These are phyloP conservation scores for Hypomecis punctinalis DNA, from an alignment of 2,888 invertebrate genomes.

Conservation along the genomic window DNA sequence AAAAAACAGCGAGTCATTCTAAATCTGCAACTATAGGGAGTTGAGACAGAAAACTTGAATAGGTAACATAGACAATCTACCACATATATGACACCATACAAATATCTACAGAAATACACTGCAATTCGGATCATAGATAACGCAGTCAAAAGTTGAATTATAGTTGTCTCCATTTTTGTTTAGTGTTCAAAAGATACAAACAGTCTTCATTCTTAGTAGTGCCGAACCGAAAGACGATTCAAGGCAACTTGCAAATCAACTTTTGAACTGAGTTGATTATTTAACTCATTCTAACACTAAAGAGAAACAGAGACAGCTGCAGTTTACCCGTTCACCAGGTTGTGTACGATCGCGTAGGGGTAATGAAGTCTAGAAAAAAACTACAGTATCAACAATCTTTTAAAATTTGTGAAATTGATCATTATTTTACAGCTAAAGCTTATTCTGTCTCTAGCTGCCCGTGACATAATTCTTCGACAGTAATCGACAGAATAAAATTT, in stretches of 20 bases:
- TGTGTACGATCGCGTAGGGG: not conserved
- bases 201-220: not conserved
- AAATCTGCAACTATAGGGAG: slow-evolving; percentile 19
- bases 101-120: slow-evolving; percentile 45
- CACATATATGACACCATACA: slow-evolving; percentile 36
- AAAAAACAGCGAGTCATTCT: slow-evolving; percentile 36
- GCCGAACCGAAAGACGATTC: not conserved
- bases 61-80: slow-evolving; percentile 54
- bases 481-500: not conserved
- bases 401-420: not conserved
- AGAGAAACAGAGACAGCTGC: not conserved
- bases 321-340: not conserved
- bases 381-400: not conserved
- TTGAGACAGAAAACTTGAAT: slow-evolving; percentile 47
- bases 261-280: not conserved
- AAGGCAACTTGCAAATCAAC: not conserved
- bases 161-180: not conserved
- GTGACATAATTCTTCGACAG: not conserved
- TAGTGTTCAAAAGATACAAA: not conserved
- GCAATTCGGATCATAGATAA: slow-evolving; percentile 35
- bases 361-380: not conserved
- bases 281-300: not conserved
- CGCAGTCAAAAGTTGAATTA: slow-evolving; percentile 9
- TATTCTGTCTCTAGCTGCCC: not conserved
- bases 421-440: not conserved